phyloP scores from a whole-genome alignment of 2,888 invertebrate genomes.

The Beris morrisii region DNA sequence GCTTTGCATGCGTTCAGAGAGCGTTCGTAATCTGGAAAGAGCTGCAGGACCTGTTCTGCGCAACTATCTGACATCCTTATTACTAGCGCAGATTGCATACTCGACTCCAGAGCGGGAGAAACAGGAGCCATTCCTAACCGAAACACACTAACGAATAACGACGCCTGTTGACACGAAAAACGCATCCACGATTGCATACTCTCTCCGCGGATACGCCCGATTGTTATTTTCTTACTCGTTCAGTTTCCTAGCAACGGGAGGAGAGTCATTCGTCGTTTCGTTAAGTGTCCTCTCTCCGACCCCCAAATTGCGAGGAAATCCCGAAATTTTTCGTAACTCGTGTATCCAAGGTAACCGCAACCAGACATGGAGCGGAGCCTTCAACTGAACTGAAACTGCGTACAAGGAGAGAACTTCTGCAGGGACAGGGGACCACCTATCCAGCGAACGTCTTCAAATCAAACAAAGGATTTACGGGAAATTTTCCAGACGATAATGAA shows the following conservation, averaged over 20 bases:
- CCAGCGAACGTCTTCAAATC: no score
- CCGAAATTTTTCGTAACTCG: no score
- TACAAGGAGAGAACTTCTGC: no score
- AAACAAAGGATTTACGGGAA: no score
- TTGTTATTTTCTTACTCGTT: conserved; percentile 30
- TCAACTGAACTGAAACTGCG: no score
- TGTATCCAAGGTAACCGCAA: no score
- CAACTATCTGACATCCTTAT: neutral
- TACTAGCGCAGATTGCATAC: neutral
- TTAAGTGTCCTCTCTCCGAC: conserved; percentile 3
- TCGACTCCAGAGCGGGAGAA: neutral
- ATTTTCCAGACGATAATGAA: no score
- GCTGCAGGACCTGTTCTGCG: no score
- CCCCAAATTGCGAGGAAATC: neutral
- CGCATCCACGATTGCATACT: neutral
- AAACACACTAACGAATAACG: neutral
- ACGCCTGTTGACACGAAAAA: conserved; percentile 12
- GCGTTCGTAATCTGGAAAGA: neutral
- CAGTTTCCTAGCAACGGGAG: conserved; percentile 27
- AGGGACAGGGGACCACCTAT: no score
- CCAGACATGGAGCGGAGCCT: no score
- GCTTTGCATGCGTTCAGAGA: conserved; percentile 2
- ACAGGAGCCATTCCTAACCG: neutral
- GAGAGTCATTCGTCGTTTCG: conserved; percentile 5
- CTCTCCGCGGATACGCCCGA: conserved; percentile 29